Evolutionary conservation across 64 coral and sea anemone genomes (phyloP), one percentile per base, ranked within the genome.

Genomic region (Stichodactyla helianthus): DNA sequence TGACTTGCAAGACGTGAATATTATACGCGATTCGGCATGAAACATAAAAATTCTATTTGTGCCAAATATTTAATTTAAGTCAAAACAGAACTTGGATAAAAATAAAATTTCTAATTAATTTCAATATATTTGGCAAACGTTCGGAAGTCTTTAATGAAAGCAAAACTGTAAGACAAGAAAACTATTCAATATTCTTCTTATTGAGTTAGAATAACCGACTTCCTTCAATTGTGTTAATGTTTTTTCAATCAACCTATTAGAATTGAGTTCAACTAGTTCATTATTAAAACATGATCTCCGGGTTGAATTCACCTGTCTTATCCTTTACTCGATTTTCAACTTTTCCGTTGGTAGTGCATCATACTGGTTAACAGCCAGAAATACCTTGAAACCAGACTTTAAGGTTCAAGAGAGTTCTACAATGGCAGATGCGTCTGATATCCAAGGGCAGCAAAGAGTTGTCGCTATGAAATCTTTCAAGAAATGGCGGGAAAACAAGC

Each of bases 401-500:
- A 23, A 74, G 27, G 4, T 27, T 13, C 22, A 31, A 31, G 19
- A 11, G 3, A 26, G 4, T 20, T 74, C 8, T 26, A 74, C 5
- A 74, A 81, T 81, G 78, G 78, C 78, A 4, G 78, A 81, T 23
- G 78, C 78, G 52, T 15, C 14, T 53, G 78, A 81, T 10, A 27
- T 74, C 22, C 25, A 26, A 74, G 68, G 68, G 17, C 8, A 4
- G 0, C 50, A 52, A 51, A 81, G 50, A 81, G 50, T 52, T 2
- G 6, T 81, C 15, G 93, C 93, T 12, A 44, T 65, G 87, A 79
- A 62, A 51, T 89, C 91, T 6, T 54, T 89, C 6, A 55, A 95
- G 17, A 86, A 64, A 86, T 95, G 93, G 93, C 53, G 79, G 64
- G 59, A 79, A 87, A 86, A 63, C 2, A 87, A 83, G 53, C 35